A percentile compares a stretch with the other conserved stretches of the same genome.
phyloP scores from a whole-genome alignment of 2,797 vertebrate genomes.

The Aotus griseimembra region DNA sequence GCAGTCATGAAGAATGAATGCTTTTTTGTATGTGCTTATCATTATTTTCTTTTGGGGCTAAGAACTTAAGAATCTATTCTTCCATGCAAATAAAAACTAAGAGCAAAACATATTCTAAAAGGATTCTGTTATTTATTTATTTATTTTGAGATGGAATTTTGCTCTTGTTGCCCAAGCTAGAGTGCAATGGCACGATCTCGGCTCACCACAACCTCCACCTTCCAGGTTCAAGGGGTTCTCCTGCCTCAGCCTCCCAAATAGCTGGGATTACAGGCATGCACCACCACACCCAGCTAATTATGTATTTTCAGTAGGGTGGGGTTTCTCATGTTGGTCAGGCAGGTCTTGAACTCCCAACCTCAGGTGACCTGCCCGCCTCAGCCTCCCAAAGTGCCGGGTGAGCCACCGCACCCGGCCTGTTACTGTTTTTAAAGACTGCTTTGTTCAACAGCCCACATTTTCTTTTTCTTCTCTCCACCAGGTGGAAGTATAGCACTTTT shows the following conservation, averaged over 20 bases:
- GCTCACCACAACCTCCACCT: neutral
- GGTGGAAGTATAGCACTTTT: slow-evolving; percentile 46
- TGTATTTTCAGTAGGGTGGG: neutral
- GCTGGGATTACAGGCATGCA: neutral
- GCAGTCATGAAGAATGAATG: neutral
- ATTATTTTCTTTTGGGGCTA: neutral
- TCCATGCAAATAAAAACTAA: neutral
- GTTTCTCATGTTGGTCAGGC: neutral
- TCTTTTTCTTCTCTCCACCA: slow-evolving; percentile 46
- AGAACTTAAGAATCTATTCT: neutral
- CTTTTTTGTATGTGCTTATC: neutral
- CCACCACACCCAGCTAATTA: neutral
- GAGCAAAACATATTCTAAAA: neutral
- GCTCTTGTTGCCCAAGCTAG: neutral
- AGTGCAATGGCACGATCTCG: neutral
- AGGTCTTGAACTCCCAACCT: neutral
- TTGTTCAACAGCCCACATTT: neutral
- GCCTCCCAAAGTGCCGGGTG: neutral
- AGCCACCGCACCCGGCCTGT: neutral
- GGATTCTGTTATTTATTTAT: neutral
- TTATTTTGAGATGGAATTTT: neutral
- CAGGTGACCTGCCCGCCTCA: neutral
- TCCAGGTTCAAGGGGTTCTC: neutral
- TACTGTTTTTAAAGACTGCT: neutral
- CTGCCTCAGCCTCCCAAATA: neutral